Conservation (phyloP, 2,113 vertebrate species). For the Acanthochromis polyacanthus region DNA sequence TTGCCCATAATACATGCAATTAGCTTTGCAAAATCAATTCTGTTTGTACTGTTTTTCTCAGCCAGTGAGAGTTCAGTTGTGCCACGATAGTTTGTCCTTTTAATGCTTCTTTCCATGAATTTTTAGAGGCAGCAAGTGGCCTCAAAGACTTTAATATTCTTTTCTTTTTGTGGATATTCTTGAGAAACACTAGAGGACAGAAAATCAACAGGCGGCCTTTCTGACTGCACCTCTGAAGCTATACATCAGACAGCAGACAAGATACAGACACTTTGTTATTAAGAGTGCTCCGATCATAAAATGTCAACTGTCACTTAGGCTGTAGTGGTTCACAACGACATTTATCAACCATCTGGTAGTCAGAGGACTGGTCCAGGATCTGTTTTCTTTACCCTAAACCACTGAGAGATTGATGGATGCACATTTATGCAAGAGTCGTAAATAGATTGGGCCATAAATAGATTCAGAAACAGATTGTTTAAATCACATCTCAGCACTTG, state of each 20-base stretch:
- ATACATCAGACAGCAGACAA: slow-evolving; percentile 40
- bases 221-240: not conserved
- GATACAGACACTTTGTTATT: slow-evolving; percentile 40
- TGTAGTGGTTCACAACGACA: slow-evolving; percentile 41
- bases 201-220: slow-evolving; percentile 32
- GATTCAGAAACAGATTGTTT: slow-evolving; percentile 3
- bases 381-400: slow-evolving; percentile 13
- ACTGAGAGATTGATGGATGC: slow-evolving; percentile 26
- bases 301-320: slow-evolving; percentile 66
- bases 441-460: slow-evolving; percentile 31
- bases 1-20: not conserved
- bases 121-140: not conserved
- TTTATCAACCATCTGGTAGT: slow-evolving; percentile 52
- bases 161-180: not conserved
- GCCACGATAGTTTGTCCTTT: too few relatives aligned
- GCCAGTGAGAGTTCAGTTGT: too few relatives aligned
- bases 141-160: slow-evolving; percentile 34
- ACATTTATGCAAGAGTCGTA: not conserved
- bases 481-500: slow-evolving; percentile 10
- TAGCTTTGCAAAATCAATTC: slow-evolving; percentile 1
- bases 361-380: slow-evolving; percentile 28
- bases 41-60: not conserved
- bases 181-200: not conserved
- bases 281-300: slow-evolving; percentile 52
- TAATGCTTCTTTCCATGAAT: too few relatives aligned